Evolutionary conservation across 2,113 vertebrate species (phyloP).

Genomic region (Nesogale talazaci): DNA sequence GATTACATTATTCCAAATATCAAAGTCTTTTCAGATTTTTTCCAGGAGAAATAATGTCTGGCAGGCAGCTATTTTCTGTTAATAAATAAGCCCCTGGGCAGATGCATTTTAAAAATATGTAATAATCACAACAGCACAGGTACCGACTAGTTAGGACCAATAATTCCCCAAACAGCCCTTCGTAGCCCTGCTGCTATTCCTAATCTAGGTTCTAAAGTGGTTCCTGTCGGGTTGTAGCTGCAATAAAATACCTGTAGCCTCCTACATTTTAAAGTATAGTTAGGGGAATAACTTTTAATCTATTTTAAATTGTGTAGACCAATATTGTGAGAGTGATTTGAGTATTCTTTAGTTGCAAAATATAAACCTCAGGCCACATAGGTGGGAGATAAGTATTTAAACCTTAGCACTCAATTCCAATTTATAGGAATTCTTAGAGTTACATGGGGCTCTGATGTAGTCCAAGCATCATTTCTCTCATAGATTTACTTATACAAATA

Average conservation of each 20-base stretch:
- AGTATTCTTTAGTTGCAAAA: fast-evolving
- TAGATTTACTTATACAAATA: background rate
- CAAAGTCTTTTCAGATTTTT: background rate
- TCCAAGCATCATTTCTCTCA: no score
- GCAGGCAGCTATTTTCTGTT: background rate
- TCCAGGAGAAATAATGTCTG: background rate
- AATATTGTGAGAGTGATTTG: no score
- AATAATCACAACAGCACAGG: no score
- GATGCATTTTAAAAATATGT: background rate
- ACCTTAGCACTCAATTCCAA: fast-evolving
- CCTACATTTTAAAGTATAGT: fast-evolving
- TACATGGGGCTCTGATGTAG: fast-evolving
- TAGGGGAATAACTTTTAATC: background rate
- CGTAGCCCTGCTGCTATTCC: fast-evolving
- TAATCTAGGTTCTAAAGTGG: fast-evolving
- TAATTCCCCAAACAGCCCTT: fast-evolving
- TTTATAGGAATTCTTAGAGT: fast-evolving
- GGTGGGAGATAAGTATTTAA: fast-evolving
- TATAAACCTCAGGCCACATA: fast-evolving
- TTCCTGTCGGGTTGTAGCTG: background rate
- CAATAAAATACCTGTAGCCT: background rate
- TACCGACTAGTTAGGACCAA: fast-evolving
- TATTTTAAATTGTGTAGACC: no score
- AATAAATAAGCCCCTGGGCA: background rate
- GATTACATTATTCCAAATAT: background rate